Conservation (phyloP, 2,797 vertebrate genomes). For the Premnoplex brunnescens region DNA sequence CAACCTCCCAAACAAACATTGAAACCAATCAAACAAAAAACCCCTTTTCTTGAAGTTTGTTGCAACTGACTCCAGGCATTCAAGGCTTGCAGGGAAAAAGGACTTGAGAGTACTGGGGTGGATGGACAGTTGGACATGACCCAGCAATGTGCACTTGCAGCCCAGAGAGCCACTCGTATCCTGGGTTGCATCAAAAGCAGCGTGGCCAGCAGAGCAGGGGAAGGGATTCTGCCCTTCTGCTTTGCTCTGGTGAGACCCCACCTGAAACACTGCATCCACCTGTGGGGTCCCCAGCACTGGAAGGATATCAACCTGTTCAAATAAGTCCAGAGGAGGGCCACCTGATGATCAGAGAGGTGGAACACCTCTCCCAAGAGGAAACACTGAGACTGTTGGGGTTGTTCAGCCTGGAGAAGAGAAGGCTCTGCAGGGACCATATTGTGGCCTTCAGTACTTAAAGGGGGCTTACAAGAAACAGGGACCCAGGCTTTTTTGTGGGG, state of each 20-base stretch:
- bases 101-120: not conserved
- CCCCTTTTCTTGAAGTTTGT: not conserved
- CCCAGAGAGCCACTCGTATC: not conserved
- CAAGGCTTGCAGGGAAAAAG: not conserved
- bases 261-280: not conserved
- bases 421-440: too few species aligned
- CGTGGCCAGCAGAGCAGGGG: not conserved
- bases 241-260: not conserved
- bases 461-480: accelerated
- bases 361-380: not conserved
- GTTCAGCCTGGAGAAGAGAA: not conserved
- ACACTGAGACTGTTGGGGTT: not conserved
- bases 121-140: not conserved
- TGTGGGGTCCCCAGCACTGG: not conserved
- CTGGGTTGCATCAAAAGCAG: not conserved
- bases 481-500: accelerated
- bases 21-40: not conserved
- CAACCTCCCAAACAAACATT: not conserved
- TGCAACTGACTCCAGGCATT: not conserved
- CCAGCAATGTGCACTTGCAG: accelerated
- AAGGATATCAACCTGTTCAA: accelerated
- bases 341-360: not conserved
- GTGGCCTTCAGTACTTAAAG: not conserved
- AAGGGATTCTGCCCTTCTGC: not conserved
- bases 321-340: not conserved